Conservation (phyloP, 2,113 vertebrate species). For the Lota lota region DNA sequence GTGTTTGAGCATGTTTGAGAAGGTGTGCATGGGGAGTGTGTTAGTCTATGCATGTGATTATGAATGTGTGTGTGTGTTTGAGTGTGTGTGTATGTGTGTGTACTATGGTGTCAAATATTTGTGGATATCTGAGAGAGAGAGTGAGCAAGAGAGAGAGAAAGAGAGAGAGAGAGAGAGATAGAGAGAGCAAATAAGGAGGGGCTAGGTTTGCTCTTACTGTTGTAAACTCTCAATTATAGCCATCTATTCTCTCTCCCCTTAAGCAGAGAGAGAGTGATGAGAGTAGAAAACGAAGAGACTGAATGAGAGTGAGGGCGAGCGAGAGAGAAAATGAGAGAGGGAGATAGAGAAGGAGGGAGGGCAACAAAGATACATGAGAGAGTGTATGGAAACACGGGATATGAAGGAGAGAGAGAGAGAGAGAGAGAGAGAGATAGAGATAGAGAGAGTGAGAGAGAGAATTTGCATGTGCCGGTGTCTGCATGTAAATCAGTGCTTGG, state of each 20-base stretch:
- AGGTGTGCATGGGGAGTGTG: conserved; percentile 18
- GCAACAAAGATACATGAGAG: not conserved
- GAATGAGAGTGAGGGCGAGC: not conserved
- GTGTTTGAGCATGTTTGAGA: not conserved
- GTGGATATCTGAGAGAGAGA: conserved; percentile 44
- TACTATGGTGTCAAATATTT: conserved; percentile 47
- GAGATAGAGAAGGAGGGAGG: not conserved
- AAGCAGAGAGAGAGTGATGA: conserved; percentile 11
- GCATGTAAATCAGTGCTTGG: not conserved
- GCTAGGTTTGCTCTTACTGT: too few species aligned
- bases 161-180: not conserved
- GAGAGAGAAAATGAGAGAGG: conserved; percentile 10
- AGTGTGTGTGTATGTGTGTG: conserved; percentile 12
- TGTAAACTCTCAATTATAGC: conserved; percentile 20
- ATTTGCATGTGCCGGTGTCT: not conserved
- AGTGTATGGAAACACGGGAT: not conserved
- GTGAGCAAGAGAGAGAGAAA: not conserved
- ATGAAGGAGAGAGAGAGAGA: not conserved
- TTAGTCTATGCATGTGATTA: not conserved
- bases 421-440: conserved; percentile 2
- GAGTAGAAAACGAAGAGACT: not conserved
- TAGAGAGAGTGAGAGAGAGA: conserved; percentile 3
- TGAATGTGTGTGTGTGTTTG: conserved; percentile 21
- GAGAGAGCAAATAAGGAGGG: not conserved
- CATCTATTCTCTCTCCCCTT: conserved; percentile 11